Percentiles rank a stretch among this genome's conserved stretches.
Conservation (phyloP, 2,797 vertebrate genomes). For the Sparus aurata region DNA sequence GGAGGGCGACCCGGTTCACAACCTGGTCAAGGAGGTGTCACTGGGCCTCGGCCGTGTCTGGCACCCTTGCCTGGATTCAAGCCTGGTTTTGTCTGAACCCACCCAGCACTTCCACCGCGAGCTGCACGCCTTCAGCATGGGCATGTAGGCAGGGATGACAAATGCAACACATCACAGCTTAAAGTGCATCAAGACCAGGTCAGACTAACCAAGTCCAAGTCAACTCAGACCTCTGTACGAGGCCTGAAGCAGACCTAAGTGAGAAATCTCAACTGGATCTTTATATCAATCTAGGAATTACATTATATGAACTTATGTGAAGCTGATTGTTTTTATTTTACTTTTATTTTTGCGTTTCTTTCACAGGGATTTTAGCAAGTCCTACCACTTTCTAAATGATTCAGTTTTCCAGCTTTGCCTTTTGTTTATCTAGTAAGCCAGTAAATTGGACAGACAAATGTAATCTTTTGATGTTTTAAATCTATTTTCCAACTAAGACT, state of each 20-base stretch:
- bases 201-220: conserved; percentile 43
- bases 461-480: conserved; percentile 24
- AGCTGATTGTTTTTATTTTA: conserved; percentile 58
- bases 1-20: conserved; percentile 95
- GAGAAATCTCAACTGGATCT: conserved; percentile 42
- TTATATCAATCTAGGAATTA: conserved; percentile 37
- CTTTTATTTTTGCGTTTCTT: conserved; percentile 63
- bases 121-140: conserved; percentile 96
- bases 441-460: conserved; percentile 14
- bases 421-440: conserved; percentile 24
- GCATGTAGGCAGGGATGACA: conserved; percentile 87
- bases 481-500: conserved; percentile 7
- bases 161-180: conserved; percentile 34
- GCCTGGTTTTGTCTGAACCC: conserved; percentile 94
- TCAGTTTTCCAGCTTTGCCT: conserved; percentile 21
- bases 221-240: conserved; percentile 5
- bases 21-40: conserved; percentile 98
- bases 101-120: conserved; percentile 97
- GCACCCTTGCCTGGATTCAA: conserved; percentile 95
- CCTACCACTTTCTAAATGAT: conserved; percentile 16
- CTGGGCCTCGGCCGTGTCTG: conserved; percentile 94
- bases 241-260: conserved; percentile 35
- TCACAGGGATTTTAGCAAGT: conserved; percentile 49
- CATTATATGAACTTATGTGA: conserved; percentile 40
- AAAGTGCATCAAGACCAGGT: conserved; percentile 65